phyloP scores from a whole-genome alignment of 2,113 vertebrate genomes.

The Trichomycterus rosablanca region DNA sequence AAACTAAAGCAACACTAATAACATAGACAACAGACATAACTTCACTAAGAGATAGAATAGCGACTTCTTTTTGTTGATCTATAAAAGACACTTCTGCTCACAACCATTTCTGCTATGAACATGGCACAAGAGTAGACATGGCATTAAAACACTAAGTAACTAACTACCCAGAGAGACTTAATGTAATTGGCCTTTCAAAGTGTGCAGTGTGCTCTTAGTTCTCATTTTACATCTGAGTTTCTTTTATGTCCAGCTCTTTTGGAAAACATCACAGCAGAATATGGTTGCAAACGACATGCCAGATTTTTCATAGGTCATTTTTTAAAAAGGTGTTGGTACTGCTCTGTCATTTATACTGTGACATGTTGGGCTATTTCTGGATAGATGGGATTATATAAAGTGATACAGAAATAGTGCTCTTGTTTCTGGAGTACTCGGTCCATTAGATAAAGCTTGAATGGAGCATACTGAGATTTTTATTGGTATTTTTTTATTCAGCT shows the following conservation, averaged over 20 bases:
- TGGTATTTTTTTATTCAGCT: too few relatives aligned
- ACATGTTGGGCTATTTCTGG: constrained; percentile 28
- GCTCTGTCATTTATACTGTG: not conserved
- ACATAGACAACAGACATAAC: too few relatives aligned
- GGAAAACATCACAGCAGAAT: not conserved
- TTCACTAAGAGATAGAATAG: too few relatives aligned
- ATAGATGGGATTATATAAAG: constrained; percentile 20
- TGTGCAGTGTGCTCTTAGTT: not conserved
- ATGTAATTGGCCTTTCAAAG: constrained; percentile 13
- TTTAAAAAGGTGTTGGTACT: not conserved
- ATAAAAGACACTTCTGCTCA: too few relatives aligned
- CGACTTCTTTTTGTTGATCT: too few relatives aligned
- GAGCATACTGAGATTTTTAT: too few relatives aligned
- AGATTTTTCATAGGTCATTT: not conserved
- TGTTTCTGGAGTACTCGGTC: not conserved
- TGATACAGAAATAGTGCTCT: not conserved
- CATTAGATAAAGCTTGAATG: too few relatives aligned
- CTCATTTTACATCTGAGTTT: not conserved
- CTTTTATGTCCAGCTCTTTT: not conserved
- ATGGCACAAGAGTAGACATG: too few relatives aligned
- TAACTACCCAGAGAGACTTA: constrained; percentile 20
- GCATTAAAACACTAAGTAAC: too few relatives aligned
- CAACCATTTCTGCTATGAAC: too few relatives aligned
- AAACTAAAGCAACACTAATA: too few relatives aligned
- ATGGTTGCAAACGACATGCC: not conserved